phyloP scores from a whole-genome alignment of 2,797 vertebrate genomes.

The Lutra lutra region DNA sequence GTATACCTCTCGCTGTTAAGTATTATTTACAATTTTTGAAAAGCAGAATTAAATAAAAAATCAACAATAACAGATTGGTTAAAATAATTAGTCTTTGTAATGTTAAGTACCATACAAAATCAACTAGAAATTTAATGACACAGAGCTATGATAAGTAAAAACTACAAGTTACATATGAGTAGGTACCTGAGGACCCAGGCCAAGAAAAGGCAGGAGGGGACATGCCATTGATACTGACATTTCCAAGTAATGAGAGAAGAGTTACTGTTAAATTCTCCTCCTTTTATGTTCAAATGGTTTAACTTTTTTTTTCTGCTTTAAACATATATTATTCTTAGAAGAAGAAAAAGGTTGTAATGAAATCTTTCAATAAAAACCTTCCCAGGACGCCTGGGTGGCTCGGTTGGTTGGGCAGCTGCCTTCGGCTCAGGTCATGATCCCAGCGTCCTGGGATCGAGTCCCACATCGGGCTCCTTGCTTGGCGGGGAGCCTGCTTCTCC shows the following conservation, averaged over 20 bases:
- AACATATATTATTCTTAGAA: background rate
- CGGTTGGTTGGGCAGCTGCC: too few relatives aligned
- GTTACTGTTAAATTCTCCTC: background rate
- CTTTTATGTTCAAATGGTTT: background rate
- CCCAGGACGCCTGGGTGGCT: too few relatives aligned
- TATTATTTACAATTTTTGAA: background rate
- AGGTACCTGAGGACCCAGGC: background rate
- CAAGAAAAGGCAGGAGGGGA: background rate
- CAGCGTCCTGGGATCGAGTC: too few relatives aligned
- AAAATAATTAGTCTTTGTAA: background rate
- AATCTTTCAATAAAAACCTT: conserved; percentile 57
- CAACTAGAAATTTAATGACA: background rate
- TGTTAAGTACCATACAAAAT: background rate
- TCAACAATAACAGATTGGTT: background rate
- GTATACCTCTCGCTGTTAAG: background rate
- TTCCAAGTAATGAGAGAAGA: background rate
- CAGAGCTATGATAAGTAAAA: background rate
- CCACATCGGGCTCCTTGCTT: too few relatives aligned
- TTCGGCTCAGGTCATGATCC: too few relatives aligned
- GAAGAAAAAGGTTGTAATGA: background rate
- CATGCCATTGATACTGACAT: background rate
- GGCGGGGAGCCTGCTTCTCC: too few relatives aligned
- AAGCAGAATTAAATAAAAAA: conserved; percentile 36
- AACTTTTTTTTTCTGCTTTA: background rate
- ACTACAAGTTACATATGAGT: background rate